phyloP scores from a whole-genome alignment of 2,113 vertebrate genomes.

The Halichoeres trimaculatus region DNA sequence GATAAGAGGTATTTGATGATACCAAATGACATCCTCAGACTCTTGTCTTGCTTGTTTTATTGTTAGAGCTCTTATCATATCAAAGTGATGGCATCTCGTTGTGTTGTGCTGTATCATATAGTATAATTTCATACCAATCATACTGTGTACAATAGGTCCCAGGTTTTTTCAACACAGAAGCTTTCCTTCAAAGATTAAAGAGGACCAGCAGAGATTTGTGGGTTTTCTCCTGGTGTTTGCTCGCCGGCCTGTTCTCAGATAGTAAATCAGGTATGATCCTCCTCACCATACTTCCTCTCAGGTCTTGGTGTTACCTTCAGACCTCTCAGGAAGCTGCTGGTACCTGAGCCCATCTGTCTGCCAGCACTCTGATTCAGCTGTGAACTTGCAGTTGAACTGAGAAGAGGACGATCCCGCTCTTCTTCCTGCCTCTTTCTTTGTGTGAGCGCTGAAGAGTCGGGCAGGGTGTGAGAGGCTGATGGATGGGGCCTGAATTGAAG shows the following conservation, averaged over 20 bases:
- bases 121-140: too few relatives aligned
- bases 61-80: too few relatives aligned
- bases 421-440: slow-evolving; percentile 58
- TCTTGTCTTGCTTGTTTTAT: too few relatives aligned
- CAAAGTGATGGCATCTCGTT: too few relatives aligned
- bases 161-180: too few relatives aligned
- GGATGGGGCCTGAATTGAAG: slow-evolving; percentile 52
- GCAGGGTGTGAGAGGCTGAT: slow-evolving; percentile 61
- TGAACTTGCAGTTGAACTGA: slow-evolving; percentile 76
- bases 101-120: too few relatives aligned
- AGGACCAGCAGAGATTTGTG: not conserved
- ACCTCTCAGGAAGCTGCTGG: slow-evolving; percentile 7
- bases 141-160: too few relatives aligned
- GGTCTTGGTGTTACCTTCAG: not conserved
- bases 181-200: not conserved
- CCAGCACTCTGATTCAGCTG: not conserved
- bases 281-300: not conserved
- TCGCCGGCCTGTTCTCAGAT: not conserved
- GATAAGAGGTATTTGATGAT: too few relatives aligned
- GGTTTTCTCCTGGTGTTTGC: not conserved
- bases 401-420: slow-evolving; percentile 36
- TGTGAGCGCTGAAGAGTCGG: slow-evolving; percentile 44
- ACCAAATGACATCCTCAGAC: too few relatives aligned
- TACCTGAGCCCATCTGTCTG: slow-evolving; percentile 32
- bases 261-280: not conserved